These are phyloP conservation scores for Mythimna impura DNA, from an alignment of 2,888 invertebrate genomes.

Conservation along the genomic window DNA sequence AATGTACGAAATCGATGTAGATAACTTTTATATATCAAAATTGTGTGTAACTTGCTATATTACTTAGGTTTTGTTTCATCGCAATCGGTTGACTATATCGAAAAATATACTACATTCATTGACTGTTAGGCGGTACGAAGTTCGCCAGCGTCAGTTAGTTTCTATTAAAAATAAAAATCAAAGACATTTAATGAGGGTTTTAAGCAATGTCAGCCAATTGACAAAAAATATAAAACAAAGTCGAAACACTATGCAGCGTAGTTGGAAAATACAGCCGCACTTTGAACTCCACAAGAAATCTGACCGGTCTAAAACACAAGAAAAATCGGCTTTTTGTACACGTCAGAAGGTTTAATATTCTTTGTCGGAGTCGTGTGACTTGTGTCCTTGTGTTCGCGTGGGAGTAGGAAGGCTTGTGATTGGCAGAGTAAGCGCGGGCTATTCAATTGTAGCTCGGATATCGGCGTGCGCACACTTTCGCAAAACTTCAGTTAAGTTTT, in stretches of 20 bases:
- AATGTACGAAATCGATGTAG: no score
- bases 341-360: conserved; percentile 69
- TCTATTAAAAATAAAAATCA: conserved; percentile 2
- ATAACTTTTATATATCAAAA: no score
- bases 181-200: not conserved
- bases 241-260: conserved; percentile 26
- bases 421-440: conserved; percentile 81
- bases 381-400: conserved; percentile 82
- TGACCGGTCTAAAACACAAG: conserved; percentile 30
- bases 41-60: no score
- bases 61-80: no score
- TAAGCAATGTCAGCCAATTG: conserved; percentile 1
- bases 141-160: no score
- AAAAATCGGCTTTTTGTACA: conserved; percentile 41
- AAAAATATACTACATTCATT: no score
- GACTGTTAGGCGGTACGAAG: no score
- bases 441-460: conserved; percentile 83
- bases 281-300: conserved; percentile 67
- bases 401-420: conserved; percentile 77
- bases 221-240: conserved; percentile 27
- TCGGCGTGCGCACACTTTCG: conserved; percentile 86
- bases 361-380: conserved; percentile 67
- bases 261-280: conserved; percentile 67
- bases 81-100: no score
- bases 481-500: conserved; percentile 82